Evolutionary conservation across 2,888 invertebrate genomes (phyloP).

Genomic region (Lordiphosa fenestrarum): DNA sequence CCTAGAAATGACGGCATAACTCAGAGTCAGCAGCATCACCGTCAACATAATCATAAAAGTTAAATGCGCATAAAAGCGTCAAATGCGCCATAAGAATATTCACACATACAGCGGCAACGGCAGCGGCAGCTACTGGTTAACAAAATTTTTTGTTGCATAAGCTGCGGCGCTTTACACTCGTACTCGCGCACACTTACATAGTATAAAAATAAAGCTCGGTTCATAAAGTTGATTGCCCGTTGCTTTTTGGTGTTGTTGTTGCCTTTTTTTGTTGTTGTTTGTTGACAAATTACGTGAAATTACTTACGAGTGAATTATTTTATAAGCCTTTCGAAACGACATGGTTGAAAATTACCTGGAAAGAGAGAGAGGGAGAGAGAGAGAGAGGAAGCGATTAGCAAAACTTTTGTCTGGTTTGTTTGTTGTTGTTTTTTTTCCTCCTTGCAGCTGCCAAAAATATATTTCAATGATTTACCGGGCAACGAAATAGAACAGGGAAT

Average conservation of each 20-base stretch:
- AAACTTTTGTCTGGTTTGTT: not conserved
- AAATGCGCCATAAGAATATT: constrained; percentile 43
- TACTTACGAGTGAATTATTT: constrained; percentile 39
- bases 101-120: constrained; percentile 20
- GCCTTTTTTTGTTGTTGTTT: constrained; percentile 5
- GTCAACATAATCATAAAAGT: constrained; percentile 59
- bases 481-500: not conserved
- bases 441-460: constrained; percentile 4
- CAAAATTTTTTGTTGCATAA: constrained; percentile 13
- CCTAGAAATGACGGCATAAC: not conserved
- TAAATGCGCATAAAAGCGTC: constrained; percentile 62
- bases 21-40: constrained; percentile 30
- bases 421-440: too few relatives aligned
- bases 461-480: constrained; percentile 28
- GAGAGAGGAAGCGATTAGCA: constrained; percentile 15
- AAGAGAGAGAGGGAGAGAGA: constrained; percentile 18
- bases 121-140: not conserved
- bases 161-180: not conserved
- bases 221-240: constrained; percentile 39
- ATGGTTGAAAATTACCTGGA: constrained; percentile 45
- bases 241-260: constrained; percentile 12
- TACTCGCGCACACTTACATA: not conserved
- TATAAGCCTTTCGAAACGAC: constrained; percentile 14
- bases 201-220: constrained; percentile 43
- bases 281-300: constrained; percentile 42